Base-by-base conservation (phyloP, 1,140 invertebrate species). In the Vanessa tameamea region DNA sequence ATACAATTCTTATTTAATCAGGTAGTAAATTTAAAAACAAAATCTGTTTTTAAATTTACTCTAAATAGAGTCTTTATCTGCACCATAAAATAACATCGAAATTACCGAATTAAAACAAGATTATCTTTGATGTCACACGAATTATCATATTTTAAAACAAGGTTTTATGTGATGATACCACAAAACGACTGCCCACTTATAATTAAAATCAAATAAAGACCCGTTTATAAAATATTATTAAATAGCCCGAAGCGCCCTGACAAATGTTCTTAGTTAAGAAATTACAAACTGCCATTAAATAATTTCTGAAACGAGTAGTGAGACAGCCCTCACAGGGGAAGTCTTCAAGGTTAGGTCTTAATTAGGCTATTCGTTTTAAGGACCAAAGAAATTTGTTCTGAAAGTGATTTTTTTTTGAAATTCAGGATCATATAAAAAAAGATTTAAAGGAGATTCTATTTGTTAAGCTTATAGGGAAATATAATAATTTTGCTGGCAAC, bases 351-450 rank as follows among this genome's bases (percentile, higher is more conserved):
- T 66, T 37, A 75, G 66, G 51, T 66, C 67, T 66, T 75, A 75
- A 75, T 75, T 75, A 75, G 63, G 67, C 59, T 51, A 65, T 70
- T 75, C 50, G 16, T 13, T 57, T 57, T 61, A 75, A 66, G 67
- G 73, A 15, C 31, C 69, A 47, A 43, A 16, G 61, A 48, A 55
- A 70, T 66, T 51, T 59, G 61, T 65, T 23, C 43, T 59, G 47
- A 73, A 73, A 75, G 73, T 69, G 67, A 70, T 65, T 59, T 75
- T 71, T 64, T 64, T 48, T 71, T 71, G 26, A 57, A 57, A 57
- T 4, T 23, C 20, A 12, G 13, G 53, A 23, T 15, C 8, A 20
- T 2, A 57, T 1, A 5, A 16, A 12, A 23, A 53, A 31, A 64
- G 26, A 16, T 15, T 71, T 47, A 64, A 64, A 48, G 43, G 31